phyloP scores from a whole-genome alignment of 2,113 vertebrate genomes.

The Neotoma lepida region DNA sequence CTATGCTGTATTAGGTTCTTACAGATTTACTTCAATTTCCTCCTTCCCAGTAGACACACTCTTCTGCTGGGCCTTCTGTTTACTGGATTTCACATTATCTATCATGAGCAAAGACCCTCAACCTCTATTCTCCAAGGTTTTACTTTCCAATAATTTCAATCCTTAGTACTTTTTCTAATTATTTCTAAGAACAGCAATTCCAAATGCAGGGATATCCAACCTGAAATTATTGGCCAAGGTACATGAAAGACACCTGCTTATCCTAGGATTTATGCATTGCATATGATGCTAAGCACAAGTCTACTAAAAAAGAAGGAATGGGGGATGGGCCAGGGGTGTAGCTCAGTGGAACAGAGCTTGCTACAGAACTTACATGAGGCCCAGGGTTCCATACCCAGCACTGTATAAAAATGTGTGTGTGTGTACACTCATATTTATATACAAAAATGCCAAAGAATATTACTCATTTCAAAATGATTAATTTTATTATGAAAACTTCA shows the following conservation, averaged over 20 bases:
- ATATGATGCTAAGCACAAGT: neutral
- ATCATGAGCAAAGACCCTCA: neutral
- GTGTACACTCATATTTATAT: neutral
- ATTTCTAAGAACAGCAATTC: neutral
- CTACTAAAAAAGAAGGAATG: too few relatives aligned
- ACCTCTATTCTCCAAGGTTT: neutral
- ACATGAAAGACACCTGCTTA: neutral
- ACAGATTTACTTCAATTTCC: neutral
- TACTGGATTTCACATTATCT: neutral
- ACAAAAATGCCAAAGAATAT: neutral
- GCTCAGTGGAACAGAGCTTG: neutral
- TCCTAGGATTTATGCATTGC: neutral
- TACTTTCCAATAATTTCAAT: neutral
- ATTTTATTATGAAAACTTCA: conserved; percentile 43
- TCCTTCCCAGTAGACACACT: neutral
- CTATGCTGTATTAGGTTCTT: neutral
- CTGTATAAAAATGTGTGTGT: neutral
- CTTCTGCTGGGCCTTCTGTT: neutral
- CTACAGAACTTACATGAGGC: neutral
- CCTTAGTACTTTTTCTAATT: neutral
- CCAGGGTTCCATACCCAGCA: neutral
- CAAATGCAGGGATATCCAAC: neutral
- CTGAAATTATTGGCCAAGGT: neutral
- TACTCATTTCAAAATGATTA: neutral
- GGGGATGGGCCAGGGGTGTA: neutral